Evolutionary conservation across 2,113 vertebrate species (phyloP).

Genomic region (Petrocephalus microphthalmus): DNA sequence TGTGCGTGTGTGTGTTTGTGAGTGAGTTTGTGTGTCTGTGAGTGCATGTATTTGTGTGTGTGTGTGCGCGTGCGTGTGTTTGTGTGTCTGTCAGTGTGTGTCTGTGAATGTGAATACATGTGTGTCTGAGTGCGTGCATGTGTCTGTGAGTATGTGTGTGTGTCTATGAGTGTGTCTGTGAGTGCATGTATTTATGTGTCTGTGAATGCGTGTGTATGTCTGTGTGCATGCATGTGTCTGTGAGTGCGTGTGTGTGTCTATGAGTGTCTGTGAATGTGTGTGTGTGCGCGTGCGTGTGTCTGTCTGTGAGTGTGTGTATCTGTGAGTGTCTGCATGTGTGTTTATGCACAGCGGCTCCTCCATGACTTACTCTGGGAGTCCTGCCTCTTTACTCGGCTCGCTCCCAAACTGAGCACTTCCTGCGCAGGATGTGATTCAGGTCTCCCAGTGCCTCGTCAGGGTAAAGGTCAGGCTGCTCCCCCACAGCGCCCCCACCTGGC

Average conservation of each 20-base stretch:
- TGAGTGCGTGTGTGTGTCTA: too few species aligned
- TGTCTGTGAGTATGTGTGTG: too few species aligned
- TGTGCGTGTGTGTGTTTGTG: background rate
- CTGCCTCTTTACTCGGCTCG: background rate
- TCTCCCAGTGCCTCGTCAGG: background rate
- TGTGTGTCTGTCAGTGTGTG: background rate
- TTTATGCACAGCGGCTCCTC: background rate
- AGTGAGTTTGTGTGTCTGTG: background rate
- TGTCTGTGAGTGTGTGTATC: background rate
- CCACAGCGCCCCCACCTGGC: background rate
- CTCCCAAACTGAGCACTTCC: background rate
- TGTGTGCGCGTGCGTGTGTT: too few species aligned
- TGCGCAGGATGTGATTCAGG: constrained; percentile 9
- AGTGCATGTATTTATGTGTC: too few species aligned
- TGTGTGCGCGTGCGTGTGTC: background rate
- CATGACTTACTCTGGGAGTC: background rate
- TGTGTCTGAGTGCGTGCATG: too few species aligned
- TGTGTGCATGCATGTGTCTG: too few species aligned
- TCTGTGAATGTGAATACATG: too few species aligned
- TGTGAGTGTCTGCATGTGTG: background rate
- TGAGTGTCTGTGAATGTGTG: too few species aligned
- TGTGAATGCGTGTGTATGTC: too few species aligned
- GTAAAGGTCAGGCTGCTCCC: background rate
- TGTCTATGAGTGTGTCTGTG: too few species aligned
- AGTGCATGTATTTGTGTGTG: too few species aligned